Percentiles rank a stretch among this genome's conserved stretches.
Evolutionary conservation across 2,113 vertebrate species (phyloP).

Genomic region (Scalopus aquaticus): DNA sequence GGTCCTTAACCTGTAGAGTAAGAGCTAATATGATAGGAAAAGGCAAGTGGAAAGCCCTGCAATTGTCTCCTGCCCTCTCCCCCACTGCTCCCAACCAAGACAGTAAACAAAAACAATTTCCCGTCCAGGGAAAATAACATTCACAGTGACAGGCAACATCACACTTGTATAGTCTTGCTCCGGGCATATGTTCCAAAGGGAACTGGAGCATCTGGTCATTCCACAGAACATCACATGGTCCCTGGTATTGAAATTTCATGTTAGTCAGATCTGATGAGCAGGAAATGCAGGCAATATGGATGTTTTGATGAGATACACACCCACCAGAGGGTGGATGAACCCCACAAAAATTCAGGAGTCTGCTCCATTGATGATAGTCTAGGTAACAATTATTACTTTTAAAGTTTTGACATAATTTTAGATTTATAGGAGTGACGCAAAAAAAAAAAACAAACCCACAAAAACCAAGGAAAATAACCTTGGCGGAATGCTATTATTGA

Average conservation of each 20-base stretch:
- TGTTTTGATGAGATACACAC: not conserved
- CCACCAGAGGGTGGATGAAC: not conserved
- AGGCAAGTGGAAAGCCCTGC: not conserved
- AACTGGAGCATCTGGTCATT: not conserved
- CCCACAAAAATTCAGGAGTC: not conserved
- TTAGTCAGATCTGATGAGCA: not conserved
- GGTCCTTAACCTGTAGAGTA: not conserved
- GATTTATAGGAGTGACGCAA: not conserved
- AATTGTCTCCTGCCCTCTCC: not conserved
- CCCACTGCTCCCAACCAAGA: not conserved
- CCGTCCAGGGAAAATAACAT: not conserved
- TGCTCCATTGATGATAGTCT: not conserved
- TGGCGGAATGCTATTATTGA: not conserved
- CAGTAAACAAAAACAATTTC: not conserved
- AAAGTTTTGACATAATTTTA: constrained; percentile 13
- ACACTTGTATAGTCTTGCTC: not conserved
- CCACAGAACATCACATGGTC: not conserved
- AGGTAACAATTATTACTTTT: not conserved
- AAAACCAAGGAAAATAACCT: not conserved
- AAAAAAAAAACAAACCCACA: not conserved
- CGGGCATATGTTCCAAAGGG: not conserved
- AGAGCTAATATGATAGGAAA: not conserved
- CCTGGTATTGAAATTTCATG: not conserved
- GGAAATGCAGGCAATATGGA: not conserved
- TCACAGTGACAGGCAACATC: not conserved